Conservation (phyloP, 2,888 invertebrate species). For the Dolichopus griseipennis region DNA sequence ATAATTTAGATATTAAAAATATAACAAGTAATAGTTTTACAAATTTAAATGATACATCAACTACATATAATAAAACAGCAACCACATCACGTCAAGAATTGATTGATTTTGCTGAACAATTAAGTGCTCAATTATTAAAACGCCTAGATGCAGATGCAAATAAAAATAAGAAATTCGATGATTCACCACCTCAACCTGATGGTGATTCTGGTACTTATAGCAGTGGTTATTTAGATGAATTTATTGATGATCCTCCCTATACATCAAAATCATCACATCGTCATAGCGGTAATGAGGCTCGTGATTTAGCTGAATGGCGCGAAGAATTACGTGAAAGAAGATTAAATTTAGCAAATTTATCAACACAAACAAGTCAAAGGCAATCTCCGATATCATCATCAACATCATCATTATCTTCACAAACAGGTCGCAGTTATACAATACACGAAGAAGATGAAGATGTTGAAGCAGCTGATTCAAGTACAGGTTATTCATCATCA, state of each 20-base stretch:
- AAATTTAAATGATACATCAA: background rate
- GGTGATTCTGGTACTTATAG: conserved; percentile 29
- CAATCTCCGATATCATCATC: conserved; percentile 39
- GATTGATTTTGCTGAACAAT: conserved; percentile 69
- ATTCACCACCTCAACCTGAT: conserved; percentile 1
- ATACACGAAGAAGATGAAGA: conserved; percentile 40
- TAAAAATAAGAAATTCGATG: conserved; percentile 9
- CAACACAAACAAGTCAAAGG: conserved; percentile 38
- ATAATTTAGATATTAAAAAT: conserved; percentile 8
- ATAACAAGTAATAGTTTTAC: conserved; percentile 1
- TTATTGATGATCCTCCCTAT: conserved; percentile 24
- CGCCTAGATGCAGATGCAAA: conserved; percentile 55
- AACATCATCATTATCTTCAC: conserved; percentile 39
- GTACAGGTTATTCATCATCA: conserved; percentile 32
- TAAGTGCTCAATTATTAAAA: conserved; percentile 70
- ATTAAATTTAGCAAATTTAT: conserved; percentile 41
- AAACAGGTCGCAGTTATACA: conserved; percentile 37
- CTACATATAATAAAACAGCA: conserved; percentile 8
- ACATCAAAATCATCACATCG: conserved; percentile 19
- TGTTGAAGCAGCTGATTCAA: conserved; percentile 32
- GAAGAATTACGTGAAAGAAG: conserved; percentile 42
- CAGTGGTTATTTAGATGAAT: conserved; percentile 32
- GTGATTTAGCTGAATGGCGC: conserved; percentile 35
- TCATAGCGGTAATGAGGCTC: conserved; percentile 33
- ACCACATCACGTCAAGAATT: conserved; percentile 50